Conservation (phyloP, 2,113 vertebrate genomes). For the Xyliphius kryptos region DNA sequence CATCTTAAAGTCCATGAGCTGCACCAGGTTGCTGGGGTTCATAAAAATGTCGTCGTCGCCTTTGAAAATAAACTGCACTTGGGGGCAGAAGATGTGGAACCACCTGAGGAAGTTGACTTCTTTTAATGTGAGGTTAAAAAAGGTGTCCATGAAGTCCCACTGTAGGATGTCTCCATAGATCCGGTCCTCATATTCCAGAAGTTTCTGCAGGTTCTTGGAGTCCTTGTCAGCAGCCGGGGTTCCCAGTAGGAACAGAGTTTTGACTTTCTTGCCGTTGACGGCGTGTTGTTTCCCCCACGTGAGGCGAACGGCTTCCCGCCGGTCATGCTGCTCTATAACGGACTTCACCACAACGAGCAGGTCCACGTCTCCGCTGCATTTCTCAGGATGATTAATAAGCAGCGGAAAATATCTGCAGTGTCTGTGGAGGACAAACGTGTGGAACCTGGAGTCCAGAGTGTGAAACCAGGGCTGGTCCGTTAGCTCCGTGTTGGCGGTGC, state of each 20-base stretch:
- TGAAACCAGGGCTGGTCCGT: conserved; percentile 68
- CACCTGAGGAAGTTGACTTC: conserved; percentile 95
- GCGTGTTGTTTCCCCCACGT: conserved; percentile 86
- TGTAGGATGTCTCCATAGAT: conserved; percentile 89
- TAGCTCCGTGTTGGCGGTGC: too few species aligned
- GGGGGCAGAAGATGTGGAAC: conserved; percentile 81
- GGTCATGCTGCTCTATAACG: conserved; percentile 83
- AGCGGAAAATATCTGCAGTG: conserved; percentile 94
- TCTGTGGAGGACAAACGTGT: conserved; percentile 83
- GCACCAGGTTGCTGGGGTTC: conserved; percentile 80
- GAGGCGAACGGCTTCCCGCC: conserved; percentile 83
- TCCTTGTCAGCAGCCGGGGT: conserved; percentile 75
- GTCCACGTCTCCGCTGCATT: conserved; percentile 68
- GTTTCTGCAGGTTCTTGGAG: conserved; percentile 83
- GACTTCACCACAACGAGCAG: conserved; percentile 90
- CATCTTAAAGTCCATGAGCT: conserved; percentile 76
- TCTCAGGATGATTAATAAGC: conserved; percentile 83
- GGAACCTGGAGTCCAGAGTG: conserved; percentile 75
- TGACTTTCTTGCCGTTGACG: conserved; percentile 67
- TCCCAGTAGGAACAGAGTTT: conserved; percentile 81
- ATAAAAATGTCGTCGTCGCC: conserved; percentile 91
- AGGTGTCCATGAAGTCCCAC: too few species aligned
- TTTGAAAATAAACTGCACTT: conserved; percentile 79
- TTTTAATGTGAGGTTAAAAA: conserved; percentile 96
- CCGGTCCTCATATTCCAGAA: conserved; percentile 84